Evolutionary conservation across 2,113 vertebrate species (phyloP).

Genomic region (Oreotrochilus melanogaster): DNA sequence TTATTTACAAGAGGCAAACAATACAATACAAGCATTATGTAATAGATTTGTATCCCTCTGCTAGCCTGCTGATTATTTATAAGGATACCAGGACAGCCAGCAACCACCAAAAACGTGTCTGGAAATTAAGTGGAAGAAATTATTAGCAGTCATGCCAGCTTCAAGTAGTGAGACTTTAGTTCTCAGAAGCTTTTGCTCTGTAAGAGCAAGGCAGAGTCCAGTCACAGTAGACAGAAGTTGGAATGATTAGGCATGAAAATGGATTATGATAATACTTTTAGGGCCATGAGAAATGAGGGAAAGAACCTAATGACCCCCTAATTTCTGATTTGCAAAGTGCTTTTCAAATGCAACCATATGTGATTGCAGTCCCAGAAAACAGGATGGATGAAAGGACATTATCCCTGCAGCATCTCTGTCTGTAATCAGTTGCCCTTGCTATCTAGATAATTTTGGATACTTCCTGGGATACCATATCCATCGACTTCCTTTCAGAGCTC

Average conservation of each 20-base stretch:
- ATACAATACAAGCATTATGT: not conserved
- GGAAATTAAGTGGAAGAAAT: not conserved
- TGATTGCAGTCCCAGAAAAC: not conserved
- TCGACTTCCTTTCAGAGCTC: not conserved
- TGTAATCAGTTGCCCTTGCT: not conserved
- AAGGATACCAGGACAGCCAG: not conserved
- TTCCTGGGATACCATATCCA: not conserved
- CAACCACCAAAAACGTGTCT: not conserved
- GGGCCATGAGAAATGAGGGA: not conserved
- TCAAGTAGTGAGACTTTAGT: not conserved
- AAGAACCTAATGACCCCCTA: not conserved
- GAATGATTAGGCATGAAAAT: not conserved
- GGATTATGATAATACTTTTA: not conserved
- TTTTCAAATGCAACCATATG: not conserved
- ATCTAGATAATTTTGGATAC: not conserved
- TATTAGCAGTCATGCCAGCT: not conserved
- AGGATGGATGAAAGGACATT: not conserved
- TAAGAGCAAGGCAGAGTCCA: not conserved
- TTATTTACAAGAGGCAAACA: slow-evolving; percentile 18
- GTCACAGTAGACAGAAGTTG: not conserved
- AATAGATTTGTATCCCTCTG: not conserved
- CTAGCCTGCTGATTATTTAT: not conserved
- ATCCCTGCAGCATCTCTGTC: not conserved
- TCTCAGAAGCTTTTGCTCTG: not conserved
- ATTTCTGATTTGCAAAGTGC: not conserved